Evolutionary conservation across 2,888 invertebrate genomes (phyloP), one percentile per base, ranked within the genome.

Genomic region (Drosophila merina): DNA sequence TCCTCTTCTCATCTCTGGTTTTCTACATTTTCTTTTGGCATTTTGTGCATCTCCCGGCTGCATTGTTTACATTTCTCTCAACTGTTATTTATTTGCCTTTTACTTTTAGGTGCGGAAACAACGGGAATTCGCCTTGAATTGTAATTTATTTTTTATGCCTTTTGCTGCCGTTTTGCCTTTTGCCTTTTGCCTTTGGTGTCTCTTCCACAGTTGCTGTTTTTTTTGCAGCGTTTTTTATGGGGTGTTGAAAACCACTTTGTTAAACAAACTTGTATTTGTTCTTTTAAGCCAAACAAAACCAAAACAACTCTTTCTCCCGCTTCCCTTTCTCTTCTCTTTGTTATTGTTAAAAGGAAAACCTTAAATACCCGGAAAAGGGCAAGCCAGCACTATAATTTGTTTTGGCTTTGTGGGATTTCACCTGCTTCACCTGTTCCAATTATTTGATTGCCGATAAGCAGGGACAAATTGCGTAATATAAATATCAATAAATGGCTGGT

Each of bases 371-470:
- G 26, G 10, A 10, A 54, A 54, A 57, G 66, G 57, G 54, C 57
- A 57, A 51, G 49, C 57, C 55, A 51, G 49, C 57, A 47, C 52
- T 40, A 69, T 68, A 51, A 68, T 56, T 71, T 66, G 51, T 70
- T 48, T 72, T 62, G 63, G 52, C 69, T 44, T 57, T 66, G 57
- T 36, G 57, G 7, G 42, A 50, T 47, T 50, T 45, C 33, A 28
- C 50, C 69, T 50, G 44, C 38, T 64, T 31, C 40, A 58, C 70
- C 71, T 57, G 55, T 57, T 68, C 54, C 71, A 84, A 81, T 84
- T 85, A 81, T 72, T 77, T 84, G 75, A 84, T 84, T 64, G 57
- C 10, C 63, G 82, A 84, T 87, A 81, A 84, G 81, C 70, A 36
- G 60, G 50, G 50, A 52, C 54, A 67, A 56, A 71, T 69, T 75